A percentile compares a stretch with the other conserved stretches of the same genome.
phyloP scores from a whole-genome alignment of 2,888 invertebrate genomes.

The Megaustenia siamemsis region DNA sequence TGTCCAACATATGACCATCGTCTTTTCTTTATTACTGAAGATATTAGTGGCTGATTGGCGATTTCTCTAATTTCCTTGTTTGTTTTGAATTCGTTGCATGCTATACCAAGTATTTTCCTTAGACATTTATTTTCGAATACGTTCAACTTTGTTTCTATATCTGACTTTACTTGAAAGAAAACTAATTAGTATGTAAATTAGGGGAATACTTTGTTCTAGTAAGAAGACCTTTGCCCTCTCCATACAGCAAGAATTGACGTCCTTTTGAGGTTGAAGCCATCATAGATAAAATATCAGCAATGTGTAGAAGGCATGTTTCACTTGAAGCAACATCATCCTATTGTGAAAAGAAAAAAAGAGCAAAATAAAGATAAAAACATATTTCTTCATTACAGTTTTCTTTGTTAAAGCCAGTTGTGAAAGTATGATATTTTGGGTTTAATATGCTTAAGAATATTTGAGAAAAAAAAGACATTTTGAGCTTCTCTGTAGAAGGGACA shows the following conservation, averaged over 20 bases:
- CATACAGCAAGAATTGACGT: conserved; percentile 76
- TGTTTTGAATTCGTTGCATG: no score
- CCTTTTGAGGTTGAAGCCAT: conserved; percentile 77
- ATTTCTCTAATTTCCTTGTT: no score
- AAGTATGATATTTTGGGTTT: no score
- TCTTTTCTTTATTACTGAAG: no score
- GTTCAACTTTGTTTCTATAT: no score
- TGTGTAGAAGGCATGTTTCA: conserved; percentile 73
- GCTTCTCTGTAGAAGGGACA: no score
- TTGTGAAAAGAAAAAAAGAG: not conserved
- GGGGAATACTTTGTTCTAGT: conserved; percentile 71
- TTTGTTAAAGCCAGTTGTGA: not conserved
- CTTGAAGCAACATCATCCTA: conserved; percentile 66
- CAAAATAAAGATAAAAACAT: not conserved
- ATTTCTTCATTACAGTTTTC: not conserved
- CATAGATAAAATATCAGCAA: conserved; percentile 78
- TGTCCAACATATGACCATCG: no score
- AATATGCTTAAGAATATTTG: no score
- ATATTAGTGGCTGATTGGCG: no score
- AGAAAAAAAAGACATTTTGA: no score
- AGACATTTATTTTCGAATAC: no score
- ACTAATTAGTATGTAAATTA: not conserved
- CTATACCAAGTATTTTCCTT: no score
- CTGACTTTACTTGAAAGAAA: not conserved
- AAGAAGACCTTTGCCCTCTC: conserved; percentile 73